A percentile compares a stretch with the other conserved stretches of the same genome.
phyloP scores from a whole-genome alignment of 1,140 invertebrate species.

The Drosophila subpulchrella region DNA sequence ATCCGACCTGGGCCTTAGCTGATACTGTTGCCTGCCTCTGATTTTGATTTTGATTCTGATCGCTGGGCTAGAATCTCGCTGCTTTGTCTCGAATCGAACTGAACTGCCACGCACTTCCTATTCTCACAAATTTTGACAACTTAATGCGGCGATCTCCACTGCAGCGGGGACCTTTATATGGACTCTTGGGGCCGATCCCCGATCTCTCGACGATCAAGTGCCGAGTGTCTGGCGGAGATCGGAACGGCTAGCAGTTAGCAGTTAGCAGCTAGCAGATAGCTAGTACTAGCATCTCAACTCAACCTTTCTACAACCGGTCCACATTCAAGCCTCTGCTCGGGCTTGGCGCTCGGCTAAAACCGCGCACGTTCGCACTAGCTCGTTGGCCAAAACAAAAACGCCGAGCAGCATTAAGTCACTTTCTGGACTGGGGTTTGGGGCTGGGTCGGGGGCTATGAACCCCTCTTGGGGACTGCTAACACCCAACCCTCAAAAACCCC shows the following conservation, averaged over 20 bases:
- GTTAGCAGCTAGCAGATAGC: slow-evolving; percentile 1
- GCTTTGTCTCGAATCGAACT: slow-evolving; percentile 57
- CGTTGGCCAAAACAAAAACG: slow-evolving; percentile 30
- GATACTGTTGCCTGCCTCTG: neutral
- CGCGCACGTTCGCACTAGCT: slow-evolving; percentile 5
- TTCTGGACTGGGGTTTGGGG: neutral
- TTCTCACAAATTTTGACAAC: slow-evolving; percentile 81
- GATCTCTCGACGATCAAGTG: slow-evolving; percentile 37
- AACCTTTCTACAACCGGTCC: slow-evolving; percentile 78
- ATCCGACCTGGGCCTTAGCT: slow-evolving; percentile 4
- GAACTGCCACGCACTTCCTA: slow-evolving; percentile 78
- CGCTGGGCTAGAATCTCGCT: slow-evolving; percentile 26
- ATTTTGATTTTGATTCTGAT: neutral
- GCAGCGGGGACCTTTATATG: slow-evolving; percentile 77
- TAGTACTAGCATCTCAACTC: slow-evolving; percentile 71
- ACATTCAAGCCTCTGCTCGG: slow-evolving; percentile 69
- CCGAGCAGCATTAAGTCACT: slow-evolving; percentile 6
- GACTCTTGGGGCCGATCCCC: slow-evolving; percentile 67
- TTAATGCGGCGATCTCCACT: slow-evolving; percentile 70
- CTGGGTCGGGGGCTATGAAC: slow-evolving; percentile 7
- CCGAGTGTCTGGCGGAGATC: slow-evolving; percentile 40
- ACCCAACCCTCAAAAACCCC: slow-evolving; percentile 7
- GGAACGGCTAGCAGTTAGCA: slow-evolving; percentile 8
- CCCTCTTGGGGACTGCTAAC: neutral
- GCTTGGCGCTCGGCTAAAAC: slow-evolving; percentile 34